Conservation (phyloP, 1,140 invertebrate genomes). For the Zelostemma sp. region DNA sequence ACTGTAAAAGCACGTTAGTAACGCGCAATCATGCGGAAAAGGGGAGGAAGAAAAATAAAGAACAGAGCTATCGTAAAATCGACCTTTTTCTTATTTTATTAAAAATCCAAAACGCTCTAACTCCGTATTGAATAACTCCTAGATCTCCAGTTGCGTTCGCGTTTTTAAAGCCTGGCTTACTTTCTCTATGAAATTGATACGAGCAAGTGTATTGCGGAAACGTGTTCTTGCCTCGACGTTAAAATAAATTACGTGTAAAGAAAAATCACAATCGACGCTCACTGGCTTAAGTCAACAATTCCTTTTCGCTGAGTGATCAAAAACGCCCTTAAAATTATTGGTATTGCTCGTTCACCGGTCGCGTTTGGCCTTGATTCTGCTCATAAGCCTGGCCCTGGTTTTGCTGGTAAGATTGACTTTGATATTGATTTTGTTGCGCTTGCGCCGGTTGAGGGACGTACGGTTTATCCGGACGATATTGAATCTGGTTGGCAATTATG, state of each 20-base stretch:
- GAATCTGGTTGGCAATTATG: slow-evolving; percentile 63
- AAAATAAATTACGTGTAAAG: slow-evolving; percentile 31
- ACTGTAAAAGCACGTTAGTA: no score
- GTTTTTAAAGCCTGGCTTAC: slow-evolving; percentile 39
- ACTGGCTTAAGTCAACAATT: background rate
- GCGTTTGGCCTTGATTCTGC: slow-evolving; percentile 27
- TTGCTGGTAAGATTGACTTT: slow-evolving; percentile 14
- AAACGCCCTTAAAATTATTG: background rate
- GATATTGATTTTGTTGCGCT: slow-evolving; percentile 39
- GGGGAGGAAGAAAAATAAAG: no score
- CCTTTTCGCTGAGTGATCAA: background rate
- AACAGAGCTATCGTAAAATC: no score
- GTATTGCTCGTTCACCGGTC: background rate
- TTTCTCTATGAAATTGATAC: slow-evolving; percentile 55
- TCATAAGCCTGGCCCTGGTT: slow-evolving; percentile 15
- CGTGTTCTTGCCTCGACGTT: slow-evolving; percentile 37
- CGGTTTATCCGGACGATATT: slow-evolving; percentile 55
- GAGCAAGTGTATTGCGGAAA: slow-evolving; percentile 29
- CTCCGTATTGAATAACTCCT: slow-evolving; percentile 33
- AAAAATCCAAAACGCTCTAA: slow-evolving; percentile 2
- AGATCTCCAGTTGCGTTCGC: slow-evolving; percentile 41
- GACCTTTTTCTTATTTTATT: no score
- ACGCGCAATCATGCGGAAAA: no score
- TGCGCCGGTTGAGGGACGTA: slow-evolving; percentile 61
- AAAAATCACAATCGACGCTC: slow-evolving; percentile 26